Base-by-base conservation (phyloP, 2,797 vertebrate genomes). In the Falco concolor region DNA sequence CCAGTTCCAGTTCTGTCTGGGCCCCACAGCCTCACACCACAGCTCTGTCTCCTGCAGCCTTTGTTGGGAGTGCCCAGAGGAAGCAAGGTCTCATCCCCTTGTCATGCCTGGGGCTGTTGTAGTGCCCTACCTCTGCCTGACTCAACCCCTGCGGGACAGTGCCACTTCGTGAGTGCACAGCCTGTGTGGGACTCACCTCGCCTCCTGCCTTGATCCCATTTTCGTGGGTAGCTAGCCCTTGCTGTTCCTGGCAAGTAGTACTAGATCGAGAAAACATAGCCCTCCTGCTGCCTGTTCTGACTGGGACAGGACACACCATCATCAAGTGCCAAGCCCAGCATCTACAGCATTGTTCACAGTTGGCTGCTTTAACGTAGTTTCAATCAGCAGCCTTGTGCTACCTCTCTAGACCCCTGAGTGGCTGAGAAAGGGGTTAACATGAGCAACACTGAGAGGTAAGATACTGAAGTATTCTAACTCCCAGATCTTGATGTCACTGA, bases 131-230 rank as follows among this genome's bases (percentile, higher is more conserved):
- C 22, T 53, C 10, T 54, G 17, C 34, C 52, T 65, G 40, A 23
- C 28, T 70, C 25, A 21, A 47, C 2, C 7, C 12, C 28, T 1
- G 6, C 9, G 21, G 63, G 45, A 52, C 12, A 11, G 5, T 4
- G 9, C 7, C 4, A 4, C 24, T 22, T 47, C 22, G 24, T 40
- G 50, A 68, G 24, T 4, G 3, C 30, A 19, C 5, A 16, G 0
- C n/a, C 27, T 22, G 5, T 38, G n/a, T 1, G 4, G 56, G 19
- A 10, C 69, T 73, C 47, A 6, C 59, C 15, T 69, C 28, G 40
- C 23, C 52, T 80, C 10, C 50, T 67, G 25, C 23, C 16, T 22
- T 32, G 30, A 54, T 5, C 18, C 25, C 4, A n/a, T 54, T 22
- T 56, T 59, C 6, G 22, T 6, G 15, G 25, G 30, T 38, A 80